These are phyloP conservation scores for Scaptodrosophila latifasciaeformis DNA, from an alignment of 2,888 invertebrate species.

Conservation along the genomic window DNA sequence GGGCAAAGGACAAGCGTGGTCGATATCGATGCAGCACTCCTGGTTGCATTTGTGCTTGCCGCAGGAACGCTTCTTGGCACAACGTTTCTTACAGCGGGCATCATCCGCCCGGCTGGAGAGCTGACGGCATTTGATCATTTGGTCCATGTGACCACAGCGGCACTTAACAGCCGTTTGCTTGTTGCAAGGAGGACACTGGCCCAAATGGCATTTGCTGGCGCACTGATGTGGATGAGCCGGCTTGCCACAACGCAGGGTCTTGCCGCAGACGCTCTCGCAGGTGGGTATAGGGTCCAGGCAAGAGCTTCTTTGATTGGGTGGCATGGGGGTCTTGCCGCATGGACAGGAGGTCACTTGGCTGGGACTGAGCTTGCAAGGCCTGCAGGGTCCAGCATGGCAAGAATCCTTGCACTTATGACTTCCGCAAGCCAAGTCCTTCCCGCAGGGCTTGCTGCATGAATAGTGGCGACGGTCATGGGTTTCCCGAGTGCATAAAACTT, in stretches of 20 bases:
- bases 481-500: slow-evolving; percentile 80
- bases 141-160: slow-evolving; percentile 89
- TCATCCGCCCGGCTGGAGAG: slow-evolving; percentile 83
- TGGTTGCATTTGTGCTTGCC: slow-evolving; percentile 94
- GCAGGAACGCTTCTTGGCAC: slow-evolving; percentile 90
- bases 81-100: slow-evolving; percentile 90
- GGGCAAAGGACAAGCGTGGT: slow-evolving; percentile 89
- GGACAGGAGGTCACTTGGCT: slow-evolving; percentile 82
- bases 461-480: slow-evolving; percentile 76
- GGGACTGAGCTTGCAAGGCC: slow-evolving; percentile 80
- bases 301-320: slow-evolving; percentile 77
- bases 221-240: slow-evolving; percentile 80
- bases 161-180: slow-evolving; percentile 85
- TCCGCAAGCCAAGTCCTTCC: slow-evolving; percentile 79
- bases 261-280: slow-evolving; percentile 83
- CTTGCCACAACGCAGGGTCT: slow-evolving; percentile 82
- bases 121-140: slow-evolving; percentile 85
- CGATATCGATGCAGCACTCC: slow-evolving; percentile 89
- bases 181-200: slow-evolving; percentile 86
- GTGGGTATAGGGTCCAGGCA: slow-evolving; percentile 89
- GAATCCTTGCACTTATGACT: slow-evolving; percentile 82
- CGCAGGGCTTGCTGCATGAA: slow-evolving; percentile 80
- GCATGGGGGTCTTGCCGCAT: slow-evolving; percentile 81
- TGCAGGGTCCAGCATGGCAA: slow-evolving; percentile 84
- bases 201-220: slow-evolving; percentile 79